Base-by-base conservation (phyloP, 2,113 vertebrate genomes). In the Callipepla californica region DNA sequence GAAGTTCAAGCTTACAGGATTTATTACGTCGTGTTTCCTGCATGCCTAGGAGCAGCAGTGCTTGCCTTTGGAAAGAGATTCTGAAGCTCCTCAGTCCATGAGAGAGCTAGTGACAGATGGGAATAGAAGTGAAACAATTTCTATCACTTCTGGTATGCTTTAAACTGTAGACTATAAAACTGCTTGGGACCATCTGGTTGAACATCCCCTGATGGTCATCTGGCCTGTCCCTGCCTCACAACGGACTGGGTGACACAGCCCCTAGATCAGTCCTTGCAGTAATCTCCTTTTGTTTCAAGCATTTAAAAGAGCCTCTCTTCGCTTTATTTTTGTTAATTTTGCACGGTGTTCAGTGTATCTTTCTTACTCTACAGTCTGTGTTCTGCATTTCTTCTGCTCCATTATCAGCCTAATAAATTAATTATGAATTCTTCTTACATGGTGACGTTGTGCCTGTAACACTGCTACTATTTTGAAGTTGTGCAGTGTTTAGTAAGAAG, bases 81-180 rank as follows among this genome's bases (percentile, higher is more conserved):
- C 73, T 63, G 69, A 83, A 86, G 59, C 34, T 55, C n/a, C 51
- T 80, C 38, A 67, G 47, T 53, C 42, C 34, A 11, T 13, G 32
- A 89, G 48, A 38, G 70, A 93, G 94, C 77, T 86, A 86, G 65
- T 69, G 65, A 92, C 89, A 94, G 91, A 93, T 92, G 89, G 76
- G 61, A 83, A 67, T 28, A 63, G 84, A 89, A 80, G 28, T 38
- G 67, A 63, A 84, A 83, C 78, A 47, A 88, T 94, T 57, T 90
- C 76, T 61, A 5, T 63, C 42, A 55, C 16, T 95, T 93, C 61
- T 92, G 89, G 50, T 92, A 63, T 72, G 61, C 77, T 94, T 90
- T 69, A 88, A 90, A 86, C 34, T 1, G 2, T 45, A 57, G 50
- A 36, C 74, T 87, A 13, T 28, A 25, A 69, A 93, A 92, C 90